Conservation (phyloP, 2,113 vertebrate species). For the Phalacrocorax pelagicus region DNA sequence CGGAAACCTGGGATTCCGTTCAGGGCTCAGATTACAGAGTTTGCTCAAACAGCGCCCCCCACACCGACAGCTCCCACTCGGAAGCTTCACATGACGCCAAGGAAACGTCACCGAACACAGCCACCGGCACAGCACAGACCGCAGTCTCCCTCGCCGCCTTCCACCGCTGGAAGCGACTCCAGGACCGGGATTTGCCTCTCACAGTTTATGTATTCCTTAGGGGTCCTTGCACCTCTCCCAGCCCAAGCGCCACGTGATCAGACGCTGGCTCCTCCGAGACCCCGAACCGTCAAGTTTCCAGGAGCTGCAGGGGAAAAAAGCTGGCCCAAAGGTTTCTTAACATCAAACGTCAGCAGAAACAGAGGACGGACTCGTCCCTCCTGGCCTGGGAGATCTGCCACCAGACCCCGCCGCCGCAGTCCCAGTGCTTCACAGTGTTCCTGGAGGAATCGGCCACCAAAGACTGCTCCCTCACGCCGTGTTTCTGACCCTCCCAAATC, state of each 20-base stretch:
- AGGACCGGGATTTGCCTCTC: neutral
- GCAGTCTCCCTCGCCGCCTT: accelerated
- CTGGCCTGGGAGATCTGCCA: neutral
- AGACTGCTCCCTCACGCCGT: neutral
- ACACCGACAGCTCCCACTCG: neutral
- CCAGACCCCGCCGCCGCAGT: neutral
- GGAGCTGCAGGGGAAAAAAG: neutral
- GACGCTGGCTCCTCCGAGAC: accelerated
- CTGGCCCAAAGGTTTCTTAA: neutral
- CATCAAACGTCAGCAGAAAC: neutral
- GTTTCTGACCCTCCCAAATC: neutral
- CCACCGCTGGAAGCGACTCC: neutral
- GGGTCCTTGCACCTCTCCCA: neutral
- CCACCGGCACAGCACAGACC: accelerated
- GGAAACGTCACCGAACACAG: accelerated
- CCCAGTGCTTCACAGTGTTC: neutral
- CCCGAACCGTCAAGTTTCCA: accelerated
- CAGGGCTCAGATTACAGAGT: neutral
- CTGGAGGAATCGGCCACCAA: accelerated
- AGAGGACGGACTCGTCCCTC: accelerated
- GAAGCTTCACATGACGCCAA: neutral
- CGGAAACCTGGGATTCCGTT: neutral
- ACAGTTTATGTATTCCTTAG: neutral
- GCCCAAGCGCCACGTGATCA: accelerated
- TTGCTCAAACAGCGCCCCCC: neutral